phyloP scores from a whole-genome alignment of 2,888 invertebrate genomes.

The Cosmorhoe ocellata region DNA sequence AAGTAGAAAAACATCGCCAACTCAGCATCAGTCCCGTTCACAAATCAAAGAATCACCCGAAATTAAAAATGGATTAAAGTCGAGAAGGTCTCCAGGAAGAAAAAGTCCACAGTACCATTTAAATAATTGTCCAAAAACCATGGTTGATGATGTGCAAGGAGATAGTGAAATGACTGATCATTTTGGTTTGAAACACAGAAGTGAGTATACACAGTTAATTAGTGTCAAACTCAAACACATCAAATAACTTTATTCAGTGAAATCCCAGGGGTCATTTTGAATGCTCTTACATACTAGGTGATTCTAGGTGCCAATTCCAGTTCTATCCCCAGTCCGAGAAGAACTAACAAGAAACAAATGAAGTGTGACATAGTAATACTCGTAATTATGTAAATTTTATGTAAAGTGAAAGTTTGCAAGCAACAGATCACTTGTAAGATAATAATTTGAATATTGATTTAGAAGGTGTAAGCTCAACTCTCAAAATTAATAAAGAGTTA shows the following conservation, averaged over 20 bases:
- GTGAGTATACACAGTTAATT: slow-evolving; percentile 46
- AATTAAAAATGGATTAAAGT: slow-evolving; percentile 26
- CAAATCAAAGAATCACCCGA: slow-evolving; percentile 41
- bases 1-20: slow-evolving; percentile 43
- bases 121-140: slow-evolving; percentile 54
- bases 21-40: slow-evolving; percentile 36
- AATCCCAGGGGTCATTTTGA: too few relatives aligned
- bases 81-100: slow-evolving; percentile 41
- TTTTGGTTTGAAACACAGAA: slow-evolving; percentile 52
- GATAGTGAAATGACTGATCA: slow-evolving; percentile 38
- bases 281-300: too few relatives aligned
- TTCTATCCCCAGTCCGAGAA: too few relatives aligned
- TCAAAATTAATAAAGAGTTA: too few relatives aligned
- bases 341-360: too few relatives aligned
- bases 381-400: background rate
- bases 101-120: slow-evolving; percentile 47
- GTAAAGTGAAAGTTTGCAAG: slow-evolving; percentile 1
- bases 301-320: too few relatives aligned
- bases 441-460: slow-evolving; percentile 4
- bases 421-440: background rate
- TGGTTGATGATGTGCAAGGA: slow-evolving; percentile 51
- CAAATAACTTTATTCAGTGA: too few relatives aligned
- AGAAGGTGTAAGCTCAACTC: too few relatives aligned
- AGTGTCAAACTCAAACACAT: too few relatives aligned
- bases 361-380: too few relatives aligned